A percentile compares a stretch with the other conserved stretches of the same genome.
Conservation (phyloP, 2,113 vertebrate genomes). For the Casuarius casuarius region DNA sequence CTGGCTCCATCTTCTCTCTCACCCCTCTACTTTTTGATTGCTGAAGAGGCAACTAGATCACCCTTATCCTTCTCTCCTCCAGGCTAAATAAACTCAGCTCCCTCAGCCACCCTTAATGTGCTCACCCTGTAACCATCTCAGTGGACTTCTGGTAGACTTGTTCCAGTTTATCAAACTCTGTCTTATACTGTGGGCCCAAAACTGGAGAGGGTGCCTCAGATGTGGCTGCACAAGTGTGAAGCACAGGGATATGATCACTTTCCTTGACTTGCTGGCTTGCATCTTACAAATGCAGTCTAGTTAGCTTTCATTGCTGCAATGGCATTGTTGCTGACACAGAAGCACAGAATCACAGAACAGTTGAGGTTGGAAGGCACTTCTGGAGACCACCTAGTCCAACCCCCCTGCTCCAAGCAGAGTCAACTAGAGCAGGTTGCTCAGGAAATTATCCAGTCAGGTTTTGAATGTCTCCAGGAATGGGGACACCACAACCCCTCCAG, state of each 20-base stretch:
- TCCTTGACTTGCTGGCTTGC: not conserved
- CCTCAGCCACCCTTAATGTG: rapidly evolving
- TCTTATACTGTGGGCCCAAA: too few species aligned
- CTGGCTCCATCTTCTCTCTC: not conserved
- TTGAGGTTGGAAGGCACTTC: not conserved
- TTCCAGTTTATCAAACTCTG: not conserved
- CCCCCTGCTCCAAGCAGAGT: too few species aligned
- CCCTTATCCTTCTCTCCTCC: not conserved
- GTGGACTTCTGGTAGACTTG: not conserved
- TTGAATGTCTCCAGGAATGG: too few species aligned
- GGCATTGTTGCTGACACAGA: not conserved
- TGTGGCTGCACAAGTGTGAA: not conserved
- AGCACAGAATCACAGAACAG: not conserved
- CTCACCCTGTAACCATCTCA: not conserved
- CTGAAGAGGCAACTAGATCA: not conserved
- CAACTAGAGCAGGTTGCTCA: not conserved
- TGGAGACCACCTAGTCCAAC: too few species aligned
- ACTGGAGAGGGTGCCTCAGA: not conserved
- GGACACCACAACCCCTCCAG: too few species aligned
- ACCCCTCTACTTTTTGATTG: not conserved
- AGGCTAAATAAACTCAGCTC: not conserved
- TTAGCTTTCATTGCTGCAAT: not conserved
- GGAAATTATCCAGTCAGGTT: not conserved
- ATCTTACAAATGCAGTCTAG: not conserved
- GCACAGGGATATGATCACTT: not conserved